Percentiles rank a stretch among this genome's conserved stretches.
Evolutionary conservation across 2,113 vertebrate genomes (phyloP).

Genomic region (Malurus melanocephalus): DNA sequence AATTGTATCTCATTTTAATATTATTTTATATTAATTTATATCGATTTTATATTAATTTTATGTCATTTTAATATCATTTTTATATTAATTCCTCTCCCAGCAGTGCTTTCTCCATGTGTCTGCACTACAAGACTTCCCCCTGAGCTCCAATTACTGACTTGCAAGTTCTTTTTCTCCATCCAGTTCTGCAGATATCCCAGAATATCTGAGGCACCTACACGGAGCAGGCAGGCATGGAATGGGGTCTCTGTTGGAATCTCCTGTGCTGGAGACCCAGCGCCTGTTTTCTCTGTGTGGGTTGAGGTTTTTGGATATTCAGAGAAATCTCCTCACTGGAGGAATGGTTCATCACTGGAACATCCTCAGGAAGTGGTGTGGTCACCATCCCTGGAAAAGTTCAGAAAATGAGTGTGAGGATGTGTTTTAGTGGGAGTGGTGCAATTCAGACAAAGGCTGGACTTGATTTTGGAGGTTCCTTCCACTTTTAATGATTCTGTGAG

Average conservation of each 20-base stretch:
- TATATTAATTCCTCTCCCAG: not conserved
- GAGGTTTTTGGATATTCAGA: not conserved
- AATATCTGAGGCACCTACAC: not conserved
- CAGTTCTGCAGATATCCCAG: not conserved
- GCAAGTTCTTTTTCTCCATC: not conserved
- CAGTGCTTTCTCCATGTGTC: fast-evolving
- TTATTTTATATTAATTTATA: no score
- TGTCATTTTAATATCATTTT: not conserved
- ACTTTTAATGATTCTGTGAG: not conserved
- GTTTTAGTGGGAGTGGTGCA: not conserved
- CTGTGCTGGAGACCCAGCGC: not conserved
- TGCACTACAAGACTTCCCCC: not conserved
- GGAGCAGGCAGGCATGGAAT: fast-evolving
- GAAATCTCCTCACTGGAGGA: not conserved
- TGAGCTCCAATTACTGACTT: not conserved
- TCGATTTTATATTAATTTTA: no score
- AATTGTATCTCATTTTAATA: no score
- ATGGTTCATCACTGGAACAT: not conserved
- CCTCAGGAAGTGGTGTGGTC: not conserved
- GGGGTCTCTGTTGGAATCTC: not conserved
- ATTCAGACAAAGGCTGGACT: not conserved
- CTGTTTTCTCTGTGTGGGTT: not conserved
- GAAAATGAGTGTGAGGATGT: fast-evolving
- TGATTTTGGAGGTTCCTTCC: not conserved
- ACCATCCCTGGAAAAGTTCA: not conserved